Base-by-base conservation (phyloP, 2,797 vertebrate species). In the Melopsittacus undulatus region DNA sequence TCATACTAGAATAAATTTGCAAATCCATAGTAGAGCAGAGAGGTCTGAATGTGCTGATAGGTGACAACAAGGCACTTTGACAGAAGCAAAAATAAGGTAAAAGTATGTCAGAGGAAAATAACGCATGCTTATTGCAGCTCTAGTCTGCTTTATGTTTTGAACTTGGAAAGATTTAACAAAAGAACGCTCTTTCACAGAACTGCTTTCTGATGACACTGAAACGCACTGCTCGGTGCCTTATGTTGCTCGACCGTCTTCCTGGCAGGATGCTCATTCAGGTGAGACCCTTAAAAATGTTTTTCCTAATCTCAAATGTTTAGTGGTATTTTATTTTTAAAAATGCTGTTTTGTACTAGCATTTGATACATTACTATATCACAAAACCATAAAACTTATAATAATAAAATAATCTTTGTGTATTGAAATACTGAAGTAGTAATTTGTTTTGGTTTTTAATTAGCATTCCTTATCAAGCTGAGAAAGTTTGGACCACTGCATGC, bases 381-480 rank as follows among this genome's bases (percentile, higher is more conserved):
- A 92, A 94, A 42, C 42, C 3, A 48, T 51, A 49, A 40, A 67
- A 68, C 13, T 82, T 87, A 19, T 2, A 54, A 42, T 85, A 84
- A 73, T 92, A 90, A 88, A 90, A 36, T n/a, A 54, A 49, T 72
- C 3, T 24, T 27, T 88, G 16, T 22, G 5, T 90, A 64, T 26
- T 75, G 83, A 92, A 80, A 81, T 84, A 84, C 92, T 94, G 69
- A 95, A 93, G 32, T 64, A 91, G 82, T 97, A 83, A 94, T 49
- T 75, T 90, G 63, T 75, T 80, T 81, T 96, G 73, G 80, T 95
- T 96, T 94, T 95, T 63, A 97, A 98, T 89, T 98, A 99, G 99
- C 98, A 5, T 99, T 99, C 97, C 98, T 99, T 97, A 97, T 98
- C 87, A 99, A 99, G 96, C 97, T 99, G 96, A 98, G 99, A 94